Conservation (phyloP, 2,113 vertebrate genomes). For the Petrocephalus zakoni region DNA sequence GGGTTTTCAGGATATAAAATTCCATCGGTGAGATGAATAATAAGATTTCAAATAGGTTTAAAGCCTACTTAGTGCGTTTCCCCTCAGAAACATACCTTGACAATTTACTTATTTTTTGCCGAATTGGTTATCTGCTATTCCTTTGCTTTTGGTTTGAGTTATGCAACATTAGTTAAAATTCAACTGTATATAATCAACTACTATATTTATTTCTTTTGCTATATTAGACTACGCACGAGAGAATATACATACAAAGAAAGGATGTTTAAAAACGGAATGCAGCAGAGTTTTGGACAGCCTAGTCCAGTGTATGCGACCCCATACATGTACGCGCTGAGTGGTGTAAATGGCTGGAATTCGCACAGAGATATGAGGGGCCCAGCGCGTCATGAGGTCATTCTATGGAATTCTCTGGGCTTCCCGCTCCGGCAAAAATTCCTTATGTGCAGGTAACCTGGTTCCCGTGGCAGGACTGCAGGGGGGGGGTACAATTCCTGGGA, state of each 20-base stretch:
- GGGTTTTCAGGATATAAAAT: no score
- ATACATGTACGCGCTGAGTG: not conserved
- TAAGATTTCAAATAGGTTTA: no score
- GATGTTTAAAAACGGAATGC: not conserved
- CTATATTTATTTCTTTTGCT: not conserved
- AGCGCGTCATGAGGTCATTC: conserved; percentile 38
- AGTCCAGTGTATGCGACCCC: not conserved
- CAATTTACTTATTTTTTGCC: not conserved
- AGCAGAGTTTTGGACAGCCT: no score
- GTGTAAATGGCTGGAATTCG: conserved; percentile 28
- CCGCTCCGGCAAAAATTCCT: conserved; percentile 30
- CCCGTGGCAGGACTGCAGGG: conserved; percentile 18
- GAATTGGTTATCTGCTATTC: no score
- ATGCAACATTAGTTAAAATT: not conserved
- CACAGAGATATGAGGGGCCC: conserved; percentile 28
- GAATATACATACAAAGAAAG: not conserved
- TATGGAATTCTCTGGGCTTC: conserved; percentile 34
- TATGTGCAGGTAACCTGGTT: conserved; percentile 30
- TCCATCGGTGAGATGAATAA: no score
- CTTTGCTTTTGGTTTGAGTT: no score
- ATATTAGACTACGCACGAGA: not conserved
- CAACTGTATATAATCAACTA: not conserved
- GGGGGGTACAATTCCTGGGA: not conserved
- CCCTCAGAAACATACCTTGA: not conserved
- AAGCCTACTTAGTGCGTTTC: no score